phyloP scores from a whole-genome alignment of 2,797 vertebrate species.

The Staurois parvus region DNA sequence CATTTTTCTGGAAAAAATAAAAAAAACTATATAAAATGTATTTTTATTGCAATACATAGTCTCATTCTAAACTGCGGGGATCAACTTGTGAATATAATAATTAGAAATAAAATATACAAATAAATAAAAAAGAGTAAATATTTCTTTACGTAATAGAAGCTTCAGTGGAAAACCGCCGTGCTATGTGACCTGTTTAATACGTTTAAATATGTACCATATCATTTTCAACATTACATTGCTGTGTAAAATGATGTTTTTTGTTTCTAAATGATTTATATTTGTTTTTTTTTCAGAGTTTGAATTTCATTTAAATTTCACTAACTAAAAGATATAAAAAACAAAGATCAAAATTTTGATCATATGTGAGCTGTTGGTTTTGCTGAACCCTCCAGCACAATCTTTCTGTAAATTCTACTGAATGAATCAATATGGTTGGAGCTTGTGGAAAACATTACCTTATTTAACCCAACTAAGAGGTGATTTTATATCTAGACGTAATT shows the following conservation, averaged over 20 bases:
- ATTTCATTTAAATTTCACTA: constrained; percentile 15
- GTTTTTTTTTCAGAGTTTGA: neutral
- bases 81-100: no score
- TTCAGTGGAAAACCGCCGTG: no score
- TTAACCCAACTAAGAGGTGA: constrained; percentile 27
- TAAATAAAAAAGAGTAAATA: no score
- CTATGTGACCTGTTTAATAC: neutral
- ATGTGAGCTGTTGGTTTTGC: constrained; percentile 3
- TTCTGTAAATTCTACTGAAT: constrained; percentile 26
- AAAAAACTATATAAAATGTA: no score
- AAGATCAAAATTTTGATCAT: constrained; percentile 14
- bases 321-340: constrained; percentile 1
- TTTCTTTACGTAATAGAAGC: no score
- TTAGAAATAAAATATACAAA: no score
- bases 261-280: no score
- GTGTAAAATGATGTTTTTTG: no score
- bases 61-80: no score
- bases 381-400: constrained; percentile 13
- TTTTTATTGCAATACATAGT: no score
- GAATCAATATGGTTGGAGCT: constrained; percentile 38
- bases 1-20: no score
- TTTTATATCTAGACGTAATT: constrained; percentile 17
- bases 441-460: constrained; percentile 31
- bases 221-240: no score
- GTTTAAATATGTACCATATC: neutral